phyloP scores from a whole-genome alignment of 2,797 vertebrate species.

The Hozukius guyotensis region DNA sequence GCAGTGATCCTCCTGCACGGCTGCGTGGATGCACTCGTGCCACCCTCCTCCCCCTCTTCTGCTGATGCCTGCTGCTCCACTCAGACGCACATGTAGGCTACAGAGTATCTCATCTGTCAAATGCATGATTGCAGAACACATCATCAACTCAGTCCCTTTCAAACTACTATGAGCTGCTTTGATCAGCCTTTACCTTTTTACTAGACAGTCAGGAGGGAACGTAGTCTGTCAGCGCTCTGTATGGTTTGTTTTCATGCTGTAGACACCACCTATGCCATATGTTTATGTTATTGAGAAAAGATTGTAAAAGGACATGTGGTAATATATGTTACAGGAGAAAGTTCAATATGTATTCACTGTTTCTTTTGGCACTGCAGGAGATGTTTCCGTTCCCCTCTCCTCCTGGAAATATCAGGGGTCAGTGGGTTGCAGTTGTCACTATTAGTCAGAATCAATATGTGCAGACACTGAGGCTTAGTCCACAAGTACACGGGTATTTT shows the following conservation, averaged over 20 bases:
- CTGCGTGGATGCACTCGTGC: slow-evolving; percentile 34
- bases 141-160: slow-evolving; percentile 37
- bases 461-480: not conserved
- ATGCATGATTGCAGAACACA: slow-evolving; percentile 52
- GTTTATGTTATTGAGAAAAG: slow-evolving; percentile 36
- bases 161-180: slow-evolving; percentile 43
- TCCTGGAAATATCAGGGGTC: slow-evolving; percentile 51
- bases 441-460: slow-evolving; percentile 24
- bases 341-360: slow-evolving; percentile 38
- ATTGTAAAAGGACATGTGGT: slow-evolving; percentile 47
- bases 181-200: slow-evolving; percentile 47
- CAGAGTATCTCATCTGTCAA: slow-evolving; percentile 66
- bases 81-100: slow-evolving; percentile 61
- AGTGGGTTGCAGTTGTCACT: slow-evolving; percentile 51
- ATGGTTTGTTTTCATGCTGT: slow-evolving; percentile 18
- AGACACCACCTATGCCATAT: slow-evolving; percentile 22
- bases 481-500: too few relatives aligned
- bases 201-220: slow-evolving; percentile 31
- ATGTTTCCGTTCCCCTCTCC: slow-evolving; percentile 41
- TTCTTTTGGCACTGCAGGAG: slow-evolving; percentile 52
- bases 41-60: not conserved
- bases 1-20: slow-evolving; percentile 58
- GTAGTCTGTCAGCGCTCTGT: slow-evolving; percentile 6
- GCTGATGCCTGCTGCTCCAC: slow-evolving; percentile 66
- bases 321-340: slow-evolving; percentile 35